Conservation (phyloP, 2,888 invertebrate genomes). For the Halocaridina rubra region DNA sequence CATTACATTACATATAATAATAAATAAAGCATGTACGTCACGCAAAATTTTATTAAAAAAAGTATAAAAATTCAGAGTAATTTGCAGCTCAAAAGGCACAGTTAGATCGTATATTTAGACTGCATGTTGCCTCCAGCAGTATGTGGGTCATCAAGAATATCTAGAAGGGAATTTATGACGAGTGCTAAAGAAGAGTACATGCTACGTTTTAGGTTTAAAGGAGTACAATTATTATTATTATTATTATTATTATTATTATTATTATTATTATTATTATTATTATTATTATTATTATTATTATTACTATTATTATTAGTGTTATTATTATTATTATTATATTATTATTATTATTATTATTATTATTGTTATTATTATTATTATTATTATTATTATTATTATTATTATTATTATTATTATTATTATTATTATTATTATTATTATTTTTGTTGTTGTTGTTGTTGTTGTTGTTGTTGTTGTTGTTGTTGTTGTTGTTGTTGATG, state of each 20-base stretch:
- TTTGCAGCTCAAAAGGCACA: too few relatives aligned
- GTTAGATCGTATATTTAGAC: too few relatives aligned
- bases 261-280: neutral
- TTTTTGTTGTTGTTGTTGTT: neutral
- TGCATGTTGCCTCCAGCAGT: too few relatives aligned
- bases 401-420: neutral
- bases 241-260: neutral
- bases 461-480: too few relatives aligned
- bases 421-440: neutral
- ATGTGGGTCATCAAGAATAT: too few relatives aligned
- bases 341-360: neutral
- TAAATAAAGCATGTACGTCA: too few relatives aligned
- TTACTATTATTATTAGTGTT: neutral
- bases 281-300: neutral
- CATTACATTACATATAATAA: too few relatives aligned
- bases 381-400: neutral
- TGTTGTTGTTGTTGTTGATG: neutral
- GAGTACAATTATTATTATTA: neutral
- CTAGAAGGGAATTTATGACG: too few relatives aligned
- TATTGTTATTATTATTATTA: neutral
- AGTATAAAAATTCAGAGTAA: too few relatives aligned
- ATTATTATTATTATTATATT: neutral
- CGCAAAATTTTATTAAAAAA: too few relatives aligned
- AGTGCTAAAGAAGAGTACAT: too few relatives aligned
- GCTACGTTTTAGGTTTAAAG: too few relatives aligned